Base-by-base conservation (phyloP, 2,797 vertebrate species). In the Oreonectes daqikongensis region DNA sequence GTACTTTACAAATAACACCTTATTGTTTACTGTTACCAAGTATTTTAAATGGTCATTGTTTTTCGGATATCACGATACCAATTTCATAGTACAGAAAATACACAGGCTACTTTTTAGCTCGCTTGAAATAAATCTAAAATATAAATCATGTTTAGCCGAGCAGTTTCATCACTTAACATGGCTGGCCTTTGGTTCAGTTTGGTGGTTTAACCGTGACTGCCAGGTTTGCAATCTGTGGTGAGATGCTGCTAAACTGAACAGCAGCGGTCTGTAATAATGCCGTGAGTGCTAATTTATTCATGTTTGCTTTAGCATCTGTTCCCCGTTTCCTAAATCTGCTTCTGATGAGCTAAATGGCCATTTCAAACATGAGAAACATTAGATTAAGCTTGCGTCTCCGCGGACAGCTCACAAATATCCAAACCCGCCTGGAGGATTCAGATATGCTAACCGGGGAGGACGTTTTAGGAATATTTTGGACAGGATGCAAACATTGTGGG, bases 201-300 rank as follows among this genome's bases (percentile, higher is more conserved):
- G 3, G 69, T 73, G 73, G 68, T 82, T 73, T 72, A 76, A 72
- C 81, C 69, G 70, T 78, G 67, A 68, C 80, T 78, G 77, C 42
- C 52, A 44, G 52, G 80, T 74, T 79, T 84, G 24, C 84, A 84
- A 84, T 84, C 83, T 75, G 50, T 35, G 50, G 8, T 40, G 42
- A 71, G 60, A 74, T 28, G 30, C 60, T 55, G 69, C 83, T 84
- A 77, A 84, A 84, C 77, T 64, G 66, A 80, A 77, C 74, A 70
- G 69, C 63, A 50, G 32, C 67, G 42, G 46, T 55, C 55, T 53
- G 65, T 71, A 75, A 57, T 75, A 67, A 44, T 65, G 50, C 61
- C 20, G 79, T 55, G 61, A 55, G 20, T 55, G 40, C 59, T 82
- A 75, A 77, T 76, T 60, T 66, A 32, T 52, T 48, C 26, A 32